Conservation (phyloP, 2,888 invertebrate genomes). For the Drosophila peninsularis region DNA sequence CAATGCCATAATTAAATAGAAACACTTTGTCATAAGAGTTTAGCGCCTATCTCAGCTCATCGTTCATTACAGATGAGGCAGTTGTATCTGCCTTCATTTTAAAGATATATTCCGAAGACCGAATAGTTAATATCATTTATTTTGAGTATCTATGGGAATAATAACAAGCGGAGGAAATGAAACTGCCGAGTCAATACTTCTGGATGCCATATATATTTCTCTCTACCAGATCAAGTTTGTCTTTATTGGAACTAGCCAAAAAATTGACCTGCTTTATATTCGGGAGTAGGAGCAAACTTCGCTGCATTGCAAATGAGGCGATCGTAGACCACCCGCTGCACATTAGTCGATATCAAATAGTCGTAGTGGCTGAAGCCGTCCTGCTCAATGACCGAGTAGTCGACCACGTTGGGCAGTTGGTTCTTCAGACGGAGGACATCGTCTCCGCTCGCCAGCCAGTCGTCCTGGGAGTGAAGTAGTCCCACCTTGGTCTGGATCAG, state of each 20-base stretch:
- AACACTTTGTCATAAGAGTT: not conserved
- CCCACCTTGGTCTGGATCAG: constrained; percentile 84
- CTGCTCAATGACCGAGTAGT: constrained; percentile 8
- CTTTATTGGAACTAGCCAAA: too few relatives aligned
- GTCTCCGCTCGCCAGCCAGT: constrained; percentile 42
- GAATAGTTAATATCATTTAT: too few relatives aligned
- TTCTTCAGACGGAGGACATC: constrained; percentile 33
- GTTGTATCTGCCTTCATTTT: too few relatives aligned
- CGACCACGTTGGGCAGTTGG: constrained; percentile 80
- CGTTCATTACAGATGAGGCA: too few relatives aligned
- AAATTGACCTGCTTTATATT: too few relatives aligned
- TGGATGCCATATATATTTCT: too few relatives aligned
- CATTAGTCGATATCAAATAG: constrained; percentile 44
- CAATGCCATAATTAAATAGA: not conserved
- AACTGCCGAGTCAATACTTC: too few relatives aligned
- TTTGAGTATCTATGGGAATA: too few relatives aligned
- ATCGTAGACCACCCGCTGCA: constrained; percentile 22
- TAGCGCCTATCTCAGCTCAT: not conserved
- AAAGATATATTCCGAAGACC: too few relatives aligned
- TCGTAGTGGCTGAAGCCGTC: constrained; percentile 47
- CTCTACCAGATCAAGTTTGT: too few relatives aligned
- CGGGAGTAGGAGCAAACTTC: too few relatives aligned
- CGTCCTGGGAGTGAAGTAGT: constrained; percentile 85
- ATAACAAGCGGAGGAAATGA: too few relatives aligned
- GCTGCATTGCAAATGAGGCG: constrained; percentile 21